These are phyloP conservation scores for Cheumatopsyche charites DNA, from an alignment of 1,140 invertebrate species.

Conservation along the genomic window DNA sequence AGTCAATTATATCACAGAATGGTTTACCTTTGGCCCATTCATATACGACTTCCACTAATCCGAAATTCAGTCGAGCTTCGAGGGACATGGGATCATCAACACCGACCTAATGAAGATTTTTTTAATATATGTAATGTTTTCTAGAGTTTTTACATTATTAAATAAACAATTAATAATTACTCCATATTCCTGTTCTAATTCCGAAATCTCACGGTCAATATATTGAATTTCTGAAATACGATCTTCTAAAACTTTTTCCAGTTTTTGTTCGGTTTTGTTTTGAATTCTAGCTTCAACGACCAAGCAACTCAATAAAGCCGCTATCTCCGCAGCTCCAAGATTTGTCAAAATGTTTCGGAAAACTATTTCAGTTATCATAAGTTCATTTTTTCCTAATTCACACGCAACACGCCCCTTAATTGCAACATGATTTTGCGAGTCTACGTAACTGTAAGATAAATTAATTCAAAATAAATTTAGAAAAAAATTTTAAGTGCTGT, in stretches of 20 bases:
- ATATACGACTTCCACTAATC: constrained; percentile 90
- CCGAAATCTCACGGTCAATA: constrained; percentile 55
- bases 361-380: constrained; percentile 96
- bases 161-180: constrained; percentile 48
- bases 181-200: constrained; percentile 57
- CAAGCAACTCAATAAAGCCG: constrained; percentile 87
- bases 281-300: constrained; percentile 87
- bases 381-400: constrained; percentile 92
- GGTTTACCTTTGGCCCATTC: constrained; percentile 93
- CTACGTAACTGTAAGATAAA: constrained; percentile 42
- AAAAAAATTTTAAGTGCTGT: constrained; percentile 19
- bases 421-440: constrained; percentile 63
- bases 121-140: constrained; percentile 5
- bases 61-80: constrained; percentile 76
- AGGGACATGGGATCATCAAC: constrained; percentile 37
- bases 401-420: constrained; percentile 94
- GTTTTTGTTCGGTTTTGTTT: constrained; percentile 37
- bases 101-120: constrained; percentile 36
- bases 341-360: constrained; percentile 89
- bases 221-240: constrained; percentile 56
- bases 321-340: constrained; percentile 88
- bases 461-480: no score
- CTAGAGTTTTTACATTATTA: neutral
- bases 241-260: constrained; percentile 60
- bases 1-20: constrained; percentile 90